phyloP scores from a whole-genome alignment of 2,888 invertebrate species.

The Cryptocephalus primarius region DNA sequence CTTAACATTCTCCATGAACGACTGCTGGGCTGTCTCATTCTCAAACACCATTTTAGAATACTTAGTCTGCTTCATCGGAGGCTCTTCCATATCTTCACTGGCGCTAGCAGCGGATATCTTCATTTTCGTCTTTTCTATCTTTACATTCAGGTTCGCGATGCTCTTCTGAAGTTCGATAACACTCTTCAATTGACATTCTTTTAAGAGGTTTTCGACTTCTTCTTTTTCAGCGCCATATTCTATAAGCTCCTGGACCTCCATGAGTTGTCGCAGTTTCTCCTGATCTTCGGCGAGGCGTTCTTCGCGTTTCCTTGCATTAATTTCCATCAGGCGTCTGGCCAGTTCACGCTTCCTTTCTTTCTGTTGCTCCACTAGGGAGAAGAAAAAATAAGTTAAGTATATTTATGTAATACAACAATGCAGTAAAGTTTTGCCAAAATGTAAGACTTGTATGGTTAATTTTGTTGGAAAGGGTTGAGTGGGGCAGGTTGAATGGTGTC shows the following conservation, averaged over 20 bases:
- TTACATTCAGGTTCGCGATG: conserved; percentile 55
- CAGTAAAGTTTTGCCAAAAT: not conserved
- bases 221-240: conserved; percentile 67
- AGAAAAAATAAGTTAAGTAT: not conserved
- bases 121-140: conserved; percentile 67
- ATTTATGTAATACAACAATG: not conserved
- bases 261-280: conserved; percentile 66
- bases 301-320: conserved; percentile 79
- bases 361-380: conserved; percentile 58
- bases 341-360: conserved; percentile 79
- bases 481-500: no score
- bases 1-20: conserved; percentile 45
- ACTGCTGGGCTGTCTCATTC: conserved; percentile 31
- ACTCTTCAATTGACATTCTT: conserved; percentile 63
- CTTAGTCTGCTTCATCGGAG: conserved; percentile 37
- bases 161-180: conserved; percentile 70
- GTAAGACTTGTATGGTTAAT: not conserved
- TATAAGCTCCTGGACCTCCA: conserved; percentile 63
- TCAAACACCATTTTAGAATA: conserved; percentile 34
- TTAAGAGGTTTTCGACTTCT: conserved; percentile 47
- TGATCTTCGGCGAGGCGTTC: conserved; percentile 84
- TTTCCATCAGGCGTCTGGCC: conserved; percentile 73
- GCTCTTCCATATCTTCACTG: conserved; percentile 42
- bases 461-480: no score
- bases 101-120: conserved; percentile 56